These are phyloP conservation scores for Neotoma lepida DNA, from an alignment of 2,113 vertebrate genomes.

Conservation along the genomic window DNA sequence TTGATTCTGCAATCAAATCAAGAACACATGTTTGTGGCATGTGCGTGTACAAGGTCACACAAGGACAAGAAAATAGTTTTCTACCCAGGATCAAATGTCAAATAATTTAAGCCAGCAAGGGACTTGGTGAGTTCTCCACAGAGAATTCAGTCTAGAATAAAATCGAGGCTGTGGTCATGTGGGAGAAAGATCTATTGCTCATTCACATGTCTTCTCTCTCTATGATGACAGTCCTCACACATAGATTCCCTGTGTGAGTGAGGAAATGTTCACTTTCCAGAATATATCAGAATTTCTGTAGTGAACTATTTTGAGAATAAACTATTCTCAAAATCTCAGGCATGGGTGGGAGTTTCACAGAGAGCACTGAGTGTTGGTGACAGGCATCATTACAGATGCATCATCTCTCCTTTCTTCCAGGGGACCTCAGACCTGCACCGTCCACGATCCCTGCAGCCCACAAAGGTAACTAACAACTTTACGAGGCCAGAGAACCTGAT, in stretches of 20 bases:
- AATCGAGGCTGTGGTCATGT: background rate
- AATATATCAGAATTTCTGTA: background rate
- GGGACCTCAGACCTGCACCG: conserved; percentile 38
- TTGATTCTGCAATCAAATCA: background rate
- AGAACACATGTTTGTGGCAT: background rate
- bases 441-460: background rate
- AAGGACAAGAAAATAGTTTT: background rate
- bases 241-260: no score
- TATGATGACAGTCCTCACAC: no score
- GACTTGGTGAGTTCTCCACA: background rate
- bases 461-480: conserved; percentile 36
- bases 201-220: no score
- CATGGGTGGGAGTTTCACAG: background rate
- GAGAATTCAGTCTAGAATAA: background rate
- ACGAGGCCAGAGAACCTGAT: background rate
- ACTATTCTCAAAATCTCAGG: background rate
- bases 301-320: no score
- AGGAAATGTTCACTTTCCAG: background rate
- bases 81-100: background rate
- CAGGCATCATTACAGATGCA: background rate
- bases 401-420: conserved; percentile 50
- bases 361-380: background rate
- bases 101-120: background rate
- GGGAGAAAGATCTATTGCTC: no score
- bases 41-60: background rate